A percentile compares a stretch with the other conserved stretches of the same genome.
These are phyloP conservation scores for Drosophila athabasca DNA, from an alignment of 1,140 invertebrate species.

Conservation along the genomic window DNA sequence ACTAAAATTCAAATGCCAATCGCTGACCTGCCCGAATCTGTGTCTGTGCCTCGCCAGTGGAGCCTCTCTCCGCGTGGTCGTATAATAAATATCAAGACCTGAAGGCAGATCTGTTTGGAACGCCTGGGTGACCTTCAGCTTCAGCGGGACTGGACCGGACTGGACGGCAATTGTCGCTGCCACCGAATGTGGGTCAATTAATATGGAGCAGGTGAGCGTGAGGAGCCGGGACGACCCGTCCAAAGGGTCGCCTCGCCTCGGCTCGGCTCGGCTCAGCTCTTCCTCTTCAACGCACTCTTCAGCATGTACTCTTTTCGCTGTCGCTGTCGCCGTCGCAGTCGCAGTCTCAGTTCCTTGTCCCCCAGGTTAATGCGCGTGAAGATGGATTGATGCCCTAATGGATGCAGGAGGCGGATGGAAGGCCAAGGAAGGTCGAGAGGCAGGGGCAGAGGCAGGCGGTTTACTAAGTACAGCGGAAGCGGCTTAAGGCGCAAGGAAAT, in stretches of 20 bases:
- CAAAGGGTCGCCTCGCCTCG: background rate
- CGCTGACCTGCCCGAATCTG: slow-evolving; percentile 3
- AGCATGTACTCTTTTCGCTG: slow-evolving; percentile 54
- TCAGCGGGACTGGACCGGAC: slow-evolving; percentile 27
- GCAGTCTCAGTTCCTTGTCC: slow-evolving; percentile 16
- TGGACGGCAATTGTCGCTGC: slow-evolving; percentile 53
- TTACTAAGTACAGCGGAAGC: slow-evolving; percentile 61
- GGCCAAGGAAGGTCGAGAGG: background rate
- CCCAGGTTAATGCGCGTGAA: slow-evolving; percentile 58
- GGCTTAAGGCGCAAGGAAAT: slow-evolving; percentile 66
- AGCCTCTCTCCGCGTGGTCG: background rate
- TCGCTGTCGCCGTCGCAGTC: slow-evolving; percentile 3
- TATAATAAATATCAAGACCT: slow-evolving; percentile 21
- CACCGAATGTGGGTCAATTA: slow-evolving; percentile 73
- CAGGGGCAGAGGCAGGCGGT: background rate
- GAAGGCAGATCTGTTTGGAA: slow-evolving; percentile 27
- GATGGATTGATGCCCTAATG: slow-evolving; percentile 60
- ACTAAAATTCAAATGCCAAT: slow-evolving; percentile 62
- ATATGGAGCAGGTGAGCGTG: slow-evolving; percentile 55
- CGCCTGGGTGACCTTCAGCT: slow-evolving; percentile 48
- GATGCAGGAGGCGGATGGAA: slow-evolving; percentile 28
- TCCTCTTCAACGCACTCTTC: slow-evolving; percentile 10
- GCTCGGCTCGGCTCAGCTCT: background rate
- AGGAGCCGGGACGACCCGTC: slow-evolving; percentile 9
- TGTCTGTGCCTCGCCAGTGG: background rate